phyloP scores from a whole-genome alignment of 1,140 invertebrate species.

The Uloborus diversus region DNA sequence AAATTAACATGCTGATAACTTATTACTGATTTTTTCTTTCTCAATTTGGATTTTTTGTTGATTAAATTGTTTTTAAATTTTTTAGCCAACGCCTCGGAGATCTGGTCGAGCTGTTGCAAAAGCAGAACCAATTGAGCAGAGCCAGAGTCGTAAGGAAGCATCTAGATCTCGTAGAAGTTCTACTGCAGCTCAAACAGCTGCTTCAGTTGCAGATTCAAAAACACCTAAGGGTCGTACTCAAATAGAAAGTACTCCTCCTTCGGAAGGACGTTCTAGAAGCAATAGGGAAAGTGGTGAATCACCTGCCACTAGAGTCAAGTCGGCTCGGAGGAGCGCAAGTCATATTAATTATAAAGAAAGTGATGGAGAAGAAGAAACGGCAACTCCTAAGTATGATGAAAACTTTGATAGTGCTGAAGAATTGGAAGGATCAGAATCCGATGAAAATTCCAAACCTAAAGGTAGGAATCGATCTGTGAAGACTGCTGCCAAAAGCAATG shows the following conservation, averaged over 20 bases:
- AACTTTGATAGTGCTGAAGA: slow-evolving; percentile 50
- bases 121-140: not conserved
- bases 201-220: slow-evolving; percentile 48
- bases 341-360: slow-evolving; percentile 55
- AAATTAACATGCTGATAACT: too few relatives aligned
- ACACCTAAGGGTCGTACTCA: slow-evolving; percentile 12
- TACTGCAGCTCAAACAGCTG: slow-evolving; percentile 47
- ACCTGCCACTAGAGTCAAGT: slow-evolving; percentile 49
- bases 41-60: too few relatives aligned
- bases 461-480: not conserved
- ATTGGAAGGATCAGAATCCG: slow-evolving; percentile 53
- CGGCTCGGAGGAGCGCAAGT: slow-evolving; percentile 32
- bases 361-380: slow-evolving; percentile 45
- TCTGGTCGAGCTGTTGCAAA: slow-evolving; percentile 43
- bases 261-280: not conserved
- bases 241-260: slow-evolving; percentile 30
- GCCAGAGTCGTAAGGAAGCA: slow-evolving; percentile 11
- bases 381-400: slow-evolving; percentile 46
- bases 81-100: slow-evolving; percentile 14
- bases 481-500: not conserved
- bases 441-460: slow-evolving; percentile 38
- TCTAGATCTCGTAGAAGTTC: slow-evolving; percentile 13
- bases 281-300: slow-evolving; percentile 29
- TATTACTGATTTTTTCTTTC: too few relatives aligned
- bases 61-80: not conserved